A percentile compares a stretch with the other conserved stretches of the same genome.
Conservation (phyloP, 2,113 vertebrate species). For the Notiomystis cincta region DNA sequence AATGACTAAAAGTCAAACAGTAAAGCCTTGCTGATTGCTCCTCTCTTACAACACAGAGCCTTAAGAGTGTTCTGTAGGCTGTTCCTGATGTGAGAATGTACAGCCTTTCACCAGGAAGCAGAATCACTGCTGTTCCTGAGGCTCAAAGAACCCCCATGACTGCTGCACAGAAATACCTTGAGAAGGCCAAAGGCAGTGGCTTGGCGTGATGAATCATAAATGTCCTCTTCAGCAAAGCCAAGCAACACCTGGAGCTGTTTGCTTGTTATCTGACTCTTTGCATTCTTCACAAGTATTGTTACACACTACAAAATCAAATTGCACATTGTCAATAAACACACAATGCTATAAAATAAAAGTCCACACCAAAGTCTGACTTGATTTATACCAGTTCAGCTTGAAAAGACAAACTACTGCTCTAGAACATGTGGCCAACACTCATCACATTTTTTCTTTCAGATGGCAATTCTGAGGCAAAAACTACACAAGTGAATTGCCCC, state of each 20-base stretch:
- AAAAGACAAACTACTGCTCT: neutral
- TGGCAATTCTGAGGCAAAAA: neutral
- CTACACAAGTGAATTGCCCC: neutral
- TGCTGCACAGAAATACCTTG: slow-evolving; percentile 76
- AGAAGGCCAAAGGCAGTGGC: slow-evolving; percentile 94
- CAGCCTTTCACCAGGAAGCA: neutral
- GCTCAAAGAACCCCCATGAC: neutral
- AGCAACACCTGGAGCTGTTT: slow-evolving; percentile 92
- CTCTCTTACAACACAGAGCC: neutral
- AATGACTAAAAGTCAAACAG: neutral
- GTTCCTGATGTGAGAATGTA: neutral
- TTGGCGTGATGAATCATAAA: slow-evolving; percentile 90
- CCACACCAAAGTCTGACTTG: neutral
- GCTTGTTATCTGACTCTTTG: slow-evolving; percentile 81
- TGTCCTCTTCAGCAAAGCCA: slow-evolving; percentile 95
- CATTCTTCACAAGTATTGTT: slow-evolving; percentile 86
- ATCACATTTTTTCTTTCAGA: neutral
- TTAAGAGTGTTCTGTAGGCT: neutral
- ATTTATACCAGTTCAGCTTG: neutral
- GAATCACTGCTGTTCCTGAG: neutral
- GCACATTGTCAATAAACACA: neutral
- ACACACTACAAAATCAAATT: slow-evolving; percentile 78
- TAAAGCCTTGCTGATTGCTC: neutral
- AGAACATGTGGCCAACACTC: neutral
- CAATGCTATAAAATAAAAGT: neutral